Evolutionary conservation across 2,888 invertebrate genomes (phyloP).

Genomic region (Lottia gigantea): DNA sequence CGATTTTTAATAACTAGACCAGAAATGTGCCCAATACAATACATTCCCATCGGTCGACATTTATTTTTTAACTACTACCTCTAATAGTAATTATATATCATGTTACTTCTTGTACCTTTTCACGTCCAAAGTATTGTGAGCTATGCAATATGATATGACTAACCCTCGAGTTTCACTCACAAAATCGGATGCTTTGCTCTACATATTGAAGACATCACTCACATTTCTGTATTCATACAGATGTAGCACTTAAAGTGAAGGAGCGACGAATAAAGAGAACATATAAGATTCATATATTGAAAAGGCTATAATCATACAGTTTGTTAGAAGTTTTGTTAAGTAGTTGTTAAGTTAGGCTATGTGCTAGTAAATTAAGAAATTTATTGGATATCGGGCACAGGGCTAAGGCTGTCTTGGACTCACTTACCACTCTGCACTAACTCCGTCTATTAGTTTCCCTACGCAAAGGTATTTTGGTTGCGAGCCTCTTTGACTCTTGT

Average conservation of each 20-base stretch:
- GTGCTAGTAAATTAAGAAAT: no score
- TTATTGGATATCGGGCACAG: no score
- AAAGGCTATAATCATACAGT: no score
- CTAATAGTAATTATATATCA: background rate
- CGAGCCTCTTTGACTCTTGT: no score
- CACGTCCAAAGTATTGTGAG: background rate
- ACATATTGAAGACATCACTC: conserved; percentile 9
- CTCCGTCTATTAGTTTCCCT: no score
- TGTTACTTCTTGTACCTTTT: background rate
- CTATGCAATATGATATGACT: conserved; percentile 5
- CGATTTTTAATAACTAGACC: conserved; percentile 2
- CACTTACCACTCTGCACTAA: no score
- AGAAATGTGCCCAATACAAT: conserved; percentile 10
- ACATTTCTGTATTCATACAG: background rate
- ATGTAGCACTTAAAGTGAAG: conserved; percentile 1
- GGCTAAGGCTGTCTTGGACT: no score
- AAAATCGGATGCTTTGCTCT: background rate
- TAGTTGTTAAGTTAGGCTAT: no score
- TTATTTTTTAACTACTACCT: background rate
- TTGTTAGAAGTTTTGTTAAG: no score
- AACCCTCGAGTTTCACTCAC: conserved; percentile 5
- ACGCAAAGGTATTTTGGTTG: no score
- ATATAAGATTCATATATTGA: no score
- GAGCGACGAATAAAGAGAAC: background rate
- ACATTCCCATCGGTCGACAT: background rate